These are phyloP conservation scores for Pterostichus madidus DNA, from an alignment of 2,888 invertebrate species.

Conservation along the genomic window DNA sequence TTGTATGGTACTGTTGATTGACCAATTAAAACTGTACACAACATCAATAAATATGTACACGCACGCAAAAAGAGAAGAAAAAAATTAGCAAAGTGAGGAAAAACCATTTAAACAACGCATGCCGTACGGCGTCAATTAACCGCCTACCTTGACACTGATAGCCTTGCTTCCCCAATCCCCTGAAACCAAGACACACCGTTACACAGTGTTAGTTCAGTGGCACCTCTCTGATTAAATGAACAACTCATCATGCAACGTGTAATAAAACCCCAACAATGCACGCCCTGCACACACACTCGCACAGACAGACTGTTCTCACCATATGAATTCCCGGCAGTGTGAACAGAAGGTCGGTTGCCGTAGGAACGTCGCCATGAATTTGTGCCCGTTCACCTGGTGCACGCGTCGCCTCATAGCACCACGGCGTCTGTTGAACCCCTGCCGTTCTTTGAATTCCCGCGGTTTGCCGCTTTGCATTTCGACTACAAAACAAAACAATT, in stretches of 20 bases:
- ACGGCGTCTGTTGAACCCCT: constrained; percentile 95
- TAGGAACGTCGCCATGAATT: constrained; percentile 99
- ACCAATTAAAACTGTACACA: constrained; percentile 46
- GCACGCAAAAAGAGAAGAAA: constrained; percentile 64
- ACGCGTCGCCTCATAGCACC: constrained; percentile 99
- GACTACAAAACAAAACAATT: constrained; percentile 74
- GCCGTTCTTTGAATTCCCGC: constrained; percentile 97
- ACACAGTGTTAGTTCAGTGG: constrained; percentile 71
- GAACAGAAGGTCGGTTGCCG: constrained; percentile 99
- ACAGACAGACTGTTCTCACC: constrained; percentile 81
- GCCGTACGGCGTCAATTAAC: constrained; percentile 68
- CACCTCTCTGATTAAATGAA: constrained; percentile 68
- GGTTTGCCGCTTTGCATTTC: constrained; percentile 80
- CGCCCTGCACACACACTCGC: constrained; percentile 46
- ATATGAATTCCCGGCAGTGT: constrained; percentile 99
- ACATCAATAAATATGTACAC: constrained; percentile 62
- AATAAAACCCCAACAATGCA: constrained; percentile 53
- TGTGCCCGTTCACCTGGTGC: constrained; percentile 99
- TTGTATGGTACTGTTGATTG: not conserved
- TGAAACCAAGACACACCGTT: constrained; percentile 82
- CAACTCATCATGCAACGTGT: constrained; percentile 67
- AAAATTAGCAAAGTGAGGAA: constrained; percentile 66
- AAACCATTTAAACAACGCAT: constrained; percentile 62
- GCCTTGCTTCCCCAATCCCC: constrained; percentile 98
- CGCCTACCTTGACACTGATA: constrained; percentile 96